Conservation (phyloP, 1,140 invertebrate species). For the Drosophila dunni region DNA sequence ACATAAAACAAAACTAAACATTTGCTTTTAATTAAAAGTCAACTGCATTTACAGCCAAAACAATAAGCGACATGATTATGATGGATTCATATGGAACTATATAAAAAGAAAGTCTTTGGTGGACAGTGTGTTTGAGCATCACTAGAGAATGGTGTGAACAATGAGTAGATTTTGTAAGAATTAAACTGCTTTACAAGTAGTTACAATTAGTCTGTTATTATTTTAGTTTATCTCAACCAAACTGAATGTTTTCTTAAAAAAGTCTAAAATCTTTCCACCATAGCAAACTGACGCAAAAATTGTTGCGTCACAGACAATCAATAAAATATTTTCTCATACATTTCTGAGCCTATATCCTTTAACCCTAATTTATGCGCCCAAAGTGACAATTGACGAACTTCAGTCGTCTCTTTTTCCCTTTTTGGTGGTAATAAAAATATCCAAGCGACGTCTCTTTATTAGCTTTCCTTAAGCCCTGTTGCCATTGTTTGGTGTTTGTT, state of each 20-base stretch:
- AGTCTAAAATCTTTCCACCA: neutral
- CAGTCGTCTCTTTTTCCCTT: slow-evolving; percentile 16
- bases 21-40: slow-evolving; percentile 80
- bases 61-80: slow-evolving; percentile 16
- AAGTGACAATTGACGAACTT: slow-evolving; percentile 82
- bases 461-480: slow-evolving; percentile 61
- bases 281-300: neutral
- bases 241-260: too few species aligned
- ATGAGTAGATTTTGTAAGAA: too few species aligned
- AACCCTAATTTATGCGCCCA: slow-evolving; percentile 81
- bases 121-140: too few species aligned
- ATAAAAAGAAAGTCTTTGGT: neutral
- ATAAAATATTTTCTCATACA: slow-evolving; percentile 78
- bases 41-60: slow-evolving; percentile 35
- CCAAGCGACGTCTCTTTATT: slow-evolving; percentile 80
- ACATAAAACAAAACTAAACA: slow-evolving; percentile 77
- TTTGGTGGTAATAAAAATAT: slow-evolving; percentile 79
- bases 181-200: neutral
- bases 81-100: neutral
- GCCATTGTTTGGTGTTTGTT: slow-evolving; percentile 53
- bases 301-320: slow-evolving; percentile 71
- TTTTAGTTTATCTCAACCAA: too few species aligned
- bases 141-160: too few species aligned
- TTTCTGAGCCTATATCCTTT: slow-evolving; percentile 53
- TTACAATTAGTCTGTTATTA: neutral